Evolutionary conservation across 2,113 vertebrate genomes (phyloP).

Genomic region (Ramphastos sulfuratus): DNA sequence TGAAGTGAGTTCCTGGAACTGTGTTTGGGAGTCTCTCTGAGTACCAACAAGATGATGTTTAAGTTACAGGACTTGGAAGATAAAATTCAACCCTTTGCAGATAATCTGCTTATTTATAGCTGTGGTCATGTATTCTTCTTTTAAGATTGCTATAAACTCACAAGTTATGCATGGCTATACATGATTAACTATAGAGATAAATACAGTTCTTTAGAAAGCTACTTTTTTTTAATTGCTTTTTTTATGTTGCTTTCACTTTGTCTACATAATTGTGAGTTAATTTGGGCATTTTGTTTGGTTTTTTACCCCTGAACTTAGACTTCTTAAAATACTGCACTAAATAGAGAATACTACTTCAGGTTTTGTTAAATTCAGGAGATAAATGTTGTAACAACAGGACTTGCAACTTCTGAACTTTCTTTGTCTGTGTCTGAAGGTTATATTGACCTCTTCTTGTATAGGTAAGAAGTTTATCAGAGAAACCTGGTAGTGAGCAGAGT

Average conservation of each 20-base stretch:
- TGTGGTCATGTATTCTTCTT: neutral
- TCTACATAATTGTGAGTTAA: neutral
- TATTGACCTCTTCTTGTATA: neutral
- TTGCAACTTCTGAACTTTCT: neutral
- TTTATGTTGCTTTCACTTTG: neutral
- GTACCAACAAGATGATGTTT: neutral
- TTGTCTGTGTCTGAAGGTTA: neutral
- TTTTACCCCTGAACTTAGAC: neutral
- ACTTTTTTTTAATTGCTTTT: neutral
- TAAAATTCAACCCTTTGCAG: neutral
- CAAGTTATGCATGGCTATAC: neutral
- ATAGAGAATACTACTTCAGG: neutral
- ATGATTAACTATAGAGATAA: neutral
- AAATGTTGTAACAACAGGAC: neutral
- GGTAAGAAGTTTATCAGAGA: neutral
- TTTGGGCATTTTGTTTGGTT: too few species aligned
- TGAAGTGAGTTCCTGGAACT: neutral
- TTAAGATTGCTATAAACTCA: neutral
- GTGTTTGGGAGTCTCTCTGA: neutral
- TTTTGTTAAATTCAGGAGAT: neutral
- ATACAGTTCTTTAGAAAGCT: neutral
- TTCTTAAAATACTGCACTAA: neutral
- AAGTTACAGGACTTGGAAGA: neutral
- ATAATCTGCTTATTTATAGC: neutral
- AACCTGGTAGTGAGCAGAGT: neutral